Evolutionary conservation across 2,888 invertebrate species (phyloP).

Genomic region (Sycophila texana): DNA sequence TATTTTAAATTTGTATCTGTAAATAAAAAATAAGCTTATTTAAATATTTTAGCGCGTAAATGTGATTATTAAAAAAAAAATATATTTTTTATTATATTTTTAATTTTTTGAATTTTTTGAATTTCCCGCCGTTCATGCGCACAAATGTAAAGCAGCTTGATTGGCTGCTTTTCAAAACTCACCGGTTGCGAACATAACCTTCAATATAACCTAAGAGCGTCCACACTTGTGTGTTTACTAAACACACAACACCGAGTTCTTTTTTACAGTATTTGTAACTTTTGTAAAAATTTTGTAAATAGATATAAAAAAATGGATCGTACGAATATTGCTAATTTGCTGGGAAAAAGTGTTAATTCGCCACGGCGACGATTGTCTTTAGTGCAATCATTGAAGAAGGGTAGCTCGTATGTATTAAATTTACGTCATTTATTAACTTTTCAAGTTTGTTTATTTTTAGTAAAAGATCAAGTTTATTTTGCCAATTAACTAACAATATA

Average conservation of each 20-base stretch:
- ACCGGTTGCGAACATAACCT: slow-evolving; percentile 29
- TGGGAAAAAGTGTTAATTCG: slow-evolving; percentile 64
- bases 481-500: not conserved
- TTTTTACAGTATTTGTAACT: not conserved
- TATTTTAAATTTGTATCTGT: no score
- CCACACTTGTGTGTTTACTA: slow-evolving; percentile 13
- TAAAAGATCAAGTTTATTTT: not conserved
- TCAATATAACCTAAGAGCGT: not conserved
- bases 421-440: not conserved
- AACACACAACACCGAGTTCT: not conserved
- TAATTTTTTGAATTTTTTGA: not conserved
- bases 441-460: slow-evolving; percentile 27
- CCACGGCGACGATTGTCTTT: slow-evolving; percentile 71
- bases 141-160: not conserved
- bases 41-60: no score
- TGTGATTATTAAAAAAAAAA: no score
- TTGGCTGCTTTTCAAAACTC: slow-evolving; percentile 32
- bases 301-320: slow-evolving; percentile 63
- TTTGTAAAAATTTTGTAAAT: not conserved
- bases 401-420: slow-evolving; percentile 66
- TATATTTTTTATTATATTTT: no score
- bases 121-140: not conserved
- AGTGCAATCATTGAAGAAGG: slow-evolving; percentile 71
- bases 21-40: no score
- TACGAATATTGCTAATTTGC: slow-evolving; percentile 59